phyloP scores from a whole-genome alignment of 2,888 invertebrate genomes.

The Nasonovia ribisnigri region DNA sequence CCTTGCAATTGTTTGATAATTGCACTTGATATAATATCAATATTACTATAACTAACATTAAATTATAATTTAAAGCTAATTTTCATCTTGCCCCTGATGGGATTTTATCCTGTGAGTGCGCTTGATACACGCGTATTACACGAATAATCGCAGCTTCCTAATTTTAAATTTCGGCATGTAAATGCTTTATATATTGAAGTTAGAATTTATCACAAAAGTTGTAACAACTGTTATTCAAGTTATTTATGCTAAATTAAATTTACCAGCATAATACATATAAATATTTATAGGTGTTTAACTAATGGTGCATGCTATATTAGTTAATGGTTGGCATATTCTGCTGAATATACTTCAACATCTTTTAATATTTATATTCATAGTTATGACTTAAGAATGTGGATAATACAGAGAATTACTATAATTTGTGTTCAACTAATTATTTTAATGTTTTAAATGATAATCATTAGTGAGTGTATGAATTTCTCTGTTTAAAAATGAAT shows the following conservation, averaged over 20 bases:
- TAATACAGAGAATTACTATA: constrained; percentile 2
- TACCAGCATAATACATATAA: constrained; percentile 42
- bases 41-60: too few species aligned
- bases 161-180: neutral
- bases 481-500: neutral
- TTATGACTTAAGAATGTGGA: neutral
- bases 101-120: too few species aligned
- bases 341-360: neutral
- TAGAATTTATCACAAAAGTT: neutral
- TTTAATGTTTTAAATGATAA: constrained; percentile 1
- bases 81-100: too few species aligned
- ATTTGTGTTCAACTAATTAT: constrained; percentile 3
- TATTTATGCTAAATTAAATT: constrained; percentile 66
- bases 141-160: constrained; percentile 67
- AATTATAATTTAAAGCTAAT: too few species aligned
- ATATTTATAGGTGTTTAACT: neutral
- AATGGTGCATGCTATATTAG: neutral
- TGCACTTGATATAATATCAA: too few species aligned
- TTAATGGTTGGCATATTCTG: neutral
- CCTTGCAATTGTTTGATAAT: too few species aligned
- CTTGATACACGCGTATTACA: neutral
- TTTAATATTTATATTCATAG: neutral
- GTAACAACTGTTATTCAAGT: neutral
- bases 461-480: neutral
- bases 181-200: neutral